phyloP scores from a whole-genome alignment of 2,888 invertebrate genomes.

The Oxytorus armatus region DNA sequence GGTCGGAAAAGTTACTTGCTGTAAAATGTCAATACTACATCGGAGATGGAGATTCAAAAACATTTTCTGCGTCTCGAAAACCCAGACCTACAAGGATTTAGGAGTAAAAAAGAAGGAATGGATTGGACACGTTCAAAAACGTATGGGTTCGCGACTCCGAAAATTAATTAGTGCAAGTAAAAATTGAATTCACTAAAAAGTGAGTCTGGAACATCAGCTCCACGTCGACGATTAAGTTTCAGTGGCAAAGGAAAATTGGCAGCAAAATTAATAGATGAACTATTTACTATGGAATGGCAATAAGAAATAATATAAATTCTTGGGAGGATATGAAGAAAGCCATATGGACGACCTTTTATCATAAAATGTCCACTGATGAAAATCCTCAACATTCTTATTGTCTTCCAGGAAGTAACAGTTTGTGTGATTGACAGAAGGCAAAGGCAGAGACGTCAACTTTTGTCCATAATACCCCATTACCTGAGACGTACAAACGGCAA shows the following conservation, averaged over 20 bases:
- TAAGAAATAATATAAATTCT: neutral
- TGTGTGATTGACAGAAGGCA: too few species aligned
- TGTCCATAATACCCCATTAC: too few species aligned
- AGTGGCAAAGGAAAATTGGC: too few species aligned
- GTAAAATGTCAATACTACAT: too few species aligned
- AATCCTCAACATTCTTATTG: too few species aligned
- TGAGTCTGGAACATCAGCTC: too few species aligned
- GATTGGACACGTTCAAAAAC: constrained; percentile 3
- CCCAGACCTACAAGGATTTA: neutral
- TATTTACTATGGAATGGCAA: constrained; percentile 2
- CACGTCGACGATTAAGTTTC: too few species aligned
- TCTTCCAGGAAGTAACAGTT: too few species aligned
- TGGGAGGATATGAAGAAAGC: neutral
- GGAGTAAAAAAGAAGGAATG: constrained; percentile 1
- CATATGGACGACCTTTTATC: neutral
- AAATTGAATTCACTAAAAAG: too few species aligned
- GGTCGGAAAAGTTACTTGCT: neutral
- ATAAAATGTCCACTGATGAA: too few species aligned
- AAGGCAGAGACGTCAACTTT: too few species aligned
- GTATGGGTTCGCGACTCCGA: constrained; percentile 7
- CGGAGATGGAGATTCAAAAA: neutral
- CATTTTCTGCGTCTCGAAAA: neutral
- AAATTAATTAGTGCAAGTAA: neutral
- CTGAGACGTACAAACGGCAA: too few species aligned
- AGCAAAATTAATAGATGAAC: neutral